Evolutionary conservation across 2,888 invertebrate species (phyloP).

Genomic region (Rugalucina vietnamica): DNA sequence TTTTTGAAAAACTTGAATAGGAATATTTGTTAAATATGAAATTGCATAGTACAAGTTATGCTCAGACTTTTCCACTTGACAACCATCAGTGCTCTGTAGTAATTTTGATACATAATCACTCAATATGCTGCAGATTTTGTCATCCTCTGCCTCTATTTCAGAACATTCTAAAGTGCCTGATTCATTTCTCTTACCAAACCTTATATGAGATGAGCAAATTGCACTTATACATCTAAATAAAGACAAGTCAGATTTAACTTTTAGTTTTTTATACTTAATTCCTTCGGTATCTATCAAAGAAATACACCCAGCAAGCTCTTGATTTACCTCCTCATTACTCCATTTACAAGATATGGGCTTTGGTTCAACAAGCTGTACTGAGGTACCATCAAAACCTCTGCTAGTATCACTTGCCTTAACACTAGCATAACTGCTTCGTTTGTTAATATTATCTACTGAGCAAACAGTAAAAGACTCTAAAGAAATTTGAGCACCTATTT

Average conservation of each 20-base stretch:
- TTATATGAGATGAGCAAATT: background rate
- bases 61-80: background rate
- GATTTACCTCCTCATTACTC: background rate
- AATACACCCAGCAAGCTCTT: background rate
- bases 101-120: background rate
- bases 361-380: conserved; percentile 11
- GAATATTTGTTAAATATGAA: background rate
- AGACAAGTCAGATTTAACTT: background rate
- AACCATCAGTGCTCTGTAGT: background rate
- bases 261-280: background rate
- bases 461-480: background rate
- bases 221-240: background rate
- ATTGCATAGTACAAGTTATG: background rate
- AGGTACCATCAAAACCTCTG: conserved; percentile 30
- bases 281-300: background rate
- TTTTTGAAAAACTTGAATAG: background rate
- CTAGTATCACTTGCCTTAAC: background rate
- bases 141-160: background rate
- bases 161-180: background rate
- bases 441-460: background rate
- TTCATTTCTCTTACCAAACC: background rate
- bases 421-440: background rate
- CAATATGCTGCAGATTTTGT: background rate
- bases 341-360: background rate
- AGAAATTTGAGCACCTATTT: background rate